Evolutionary conservation across 2,113 vertebrate genomes (phyloP), one percentile per base, ranked within the genome.

Genomic region (Gavia stellata): DNA sequence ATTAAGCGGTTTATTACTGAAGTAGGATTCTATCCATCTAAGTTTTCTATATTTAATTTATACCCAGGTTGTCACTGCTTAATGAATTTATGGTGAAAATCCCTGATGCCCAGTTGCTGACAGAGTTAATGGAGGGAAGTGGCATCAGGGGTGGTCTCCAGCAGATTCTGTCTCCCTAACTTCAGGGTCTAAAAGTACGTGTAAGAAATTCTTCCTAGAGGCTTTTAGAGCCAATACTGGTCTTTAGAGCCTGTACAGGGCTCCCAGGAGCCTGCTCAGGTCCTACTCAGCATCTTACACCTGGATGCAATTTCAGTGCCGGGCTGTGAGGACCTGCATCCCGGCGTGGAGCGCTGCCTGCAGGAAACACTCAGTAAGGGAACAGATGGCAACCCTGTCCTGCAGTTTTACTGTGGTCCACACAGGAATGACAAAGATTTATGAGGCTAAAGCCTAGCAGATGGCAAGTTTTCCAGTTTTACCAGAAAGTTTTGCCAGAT

Each of bases 361-460:
- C 16, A 6, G 33, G 45, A 11, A 59, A 65, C 10, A 13, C 34
- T 25, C 20, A 6, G 40, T 14, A n/a, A 38, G 8, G n/a, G 68
- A 79, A 16, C 34, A 0, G 3, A 25, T 2, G 18, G 61, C 50
- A 84, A 9, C 9, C 25, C 47, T n/a, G 17, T 38, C 58, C n/a
- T 1, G 0, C 0, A 1, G 14, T 44, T 86, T 55, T 36, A 65
- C 23, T 59, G 44, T 2, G 4, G n/a, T 47, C 34, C 28, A 2
- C 4, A 2, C 8, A 42, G 45, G 45, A 77, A 36, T 15, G 11
- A 28, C 19, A n/a, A 63, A 36, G 34, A 40, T 40, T 53, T 40
- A 17, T 7, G 47, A 63, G 63, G 23, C 21, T 59, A 34, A 63
- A 65, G 6, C 47, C 40, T 36, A 29, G 12, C 17, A 80, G 53